These are phyloP conservation scores for Micromussa lordhowensis DNA, from an alignment of 92 coral and sea anemone genomes.

Conservation along the genomic window DNA sequence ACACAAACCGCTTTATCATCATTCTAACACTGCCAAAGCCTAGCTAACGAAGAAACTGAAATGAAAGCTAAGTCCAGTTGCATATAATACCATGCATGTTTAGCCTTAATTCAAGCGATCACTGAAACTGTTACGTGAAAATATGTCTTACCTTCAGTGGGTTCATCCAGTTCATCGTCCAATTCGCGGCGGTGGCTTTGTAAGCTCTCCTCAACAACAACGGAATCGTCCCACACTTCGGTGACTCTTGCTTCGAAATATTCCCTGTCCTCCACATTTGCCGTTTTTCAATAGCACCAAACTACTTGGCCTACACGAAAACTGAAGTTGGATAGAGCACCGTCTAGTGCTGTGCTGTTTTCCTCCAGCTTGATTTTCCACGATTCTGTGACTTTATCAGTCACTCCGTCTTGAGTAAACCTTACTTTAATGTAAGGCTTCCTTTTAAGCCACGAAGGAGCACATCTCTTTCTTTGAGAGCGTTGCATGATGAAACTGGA, in stretches of 20 bases:
- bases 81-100: not conserved
- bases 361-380: constrained; percentile 33
- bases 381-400: constrained; percentile 32
- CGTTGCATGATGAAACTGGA: constrained; percentile 37
- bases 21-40: no score
- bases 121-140: constrained; percentile 3
- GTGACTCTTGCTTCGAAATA: constrained; percentile 32
- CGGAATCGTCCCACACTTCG: constrained; percentile 32
- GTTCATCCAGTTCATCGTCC: not conserved
- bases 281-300: constrained; percentile 54
- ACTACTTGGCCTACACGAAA: constrained; percentile 39
- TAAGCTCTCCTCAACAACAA: constrained; percentile 3
- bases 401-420: constrained; percentile 45
- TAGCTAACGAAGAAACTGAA: no score
- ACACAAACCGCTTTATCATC: no score
- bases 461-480: constrained; percentile 41
- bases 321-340: constrained; percentile 25
- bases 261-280: constrained; percentile 21
- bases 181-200: not conserved
- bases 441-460: constrained; percentile 40
- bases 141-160: constrained; percentile 32
- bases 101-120: not conserved
- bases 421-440: constrained; percentile 40
- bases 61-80: no score
- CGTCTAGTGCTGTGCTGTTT: not conserved